phyloP scores from a whole-genome alignment of 2,113 vertebrate genomes.

The Siphamia tubifer region DNA sequence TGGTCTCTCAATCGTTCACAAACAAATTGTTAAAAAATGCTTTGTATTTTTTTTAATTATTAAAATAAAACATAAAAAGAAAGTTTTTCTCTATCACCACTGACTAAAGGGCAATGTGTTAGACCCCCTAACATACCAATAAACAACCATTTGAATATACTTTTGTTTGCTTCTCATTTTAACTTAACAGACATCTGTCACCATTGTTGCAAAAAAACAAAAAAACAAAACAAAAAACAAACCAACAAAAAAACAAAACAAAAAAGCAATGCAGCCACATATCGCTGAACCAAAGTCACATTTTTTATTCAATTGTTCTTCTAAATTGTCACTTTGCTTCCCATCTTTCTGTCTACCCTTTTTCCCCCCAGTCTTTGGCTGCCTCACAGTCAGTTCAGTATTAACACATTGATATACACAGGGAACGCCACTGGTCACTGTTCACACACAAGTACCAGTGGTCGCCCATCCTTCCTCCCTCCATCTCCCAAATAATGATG shows the following conservation, averaged over 20 bases:
- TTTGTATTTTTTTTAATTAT: conserved; percentile 74
- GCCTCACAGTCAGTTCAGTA: conserved; percentile 81
- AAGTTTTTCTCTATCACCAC: conserved; percentile 82
- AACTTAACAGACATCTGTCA: conserved; percentile 82
- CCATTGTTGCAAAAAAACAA: conserved; percentile 72
- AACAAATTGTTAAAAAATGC: conserved; percentile 73
- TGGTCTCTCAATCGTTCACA: conserved; percentile 81
- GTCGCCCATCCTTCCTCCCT: conserved; percentile 45
- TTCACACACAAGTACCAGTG: conserved; percentile 68
- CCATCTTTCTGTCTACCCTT: conserved; percentile 32
- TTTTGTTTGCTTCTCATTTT: conserved; percentile 81
- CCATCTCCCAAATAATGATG: conserved; percentile 64
- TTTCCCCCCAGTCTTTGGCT: conserved; percentile 75
- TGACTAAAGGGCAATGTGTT: conserved; percentile 83
- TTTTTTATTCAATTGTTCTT: conserved; percentile 74
- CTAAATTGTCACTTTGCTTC: conserved; percentile 59
- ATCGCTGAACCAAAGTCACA: conserved; percentile 82
- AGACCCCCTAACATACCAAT: conserved; percentile 83
- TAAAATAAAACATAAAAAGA: conserved; percentile 86
- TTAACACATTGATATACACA: conserved; percentile 82
- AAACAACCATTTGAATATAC: conserved; percentile 83
- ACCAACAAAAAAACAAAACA: conserved; percentile 38
- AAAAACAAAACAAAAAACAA: conserved; percentile 9
- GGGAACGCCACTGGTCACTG: conserved; percentile 71
- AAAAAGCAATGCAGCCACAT: conserved; percentile 74